These are phyloP conservation scores for Acanthosoma haemorrhoidale DNA, from an alignment of 2,888 invertebrate genomes.

Conservation along the genomic window DNA sequence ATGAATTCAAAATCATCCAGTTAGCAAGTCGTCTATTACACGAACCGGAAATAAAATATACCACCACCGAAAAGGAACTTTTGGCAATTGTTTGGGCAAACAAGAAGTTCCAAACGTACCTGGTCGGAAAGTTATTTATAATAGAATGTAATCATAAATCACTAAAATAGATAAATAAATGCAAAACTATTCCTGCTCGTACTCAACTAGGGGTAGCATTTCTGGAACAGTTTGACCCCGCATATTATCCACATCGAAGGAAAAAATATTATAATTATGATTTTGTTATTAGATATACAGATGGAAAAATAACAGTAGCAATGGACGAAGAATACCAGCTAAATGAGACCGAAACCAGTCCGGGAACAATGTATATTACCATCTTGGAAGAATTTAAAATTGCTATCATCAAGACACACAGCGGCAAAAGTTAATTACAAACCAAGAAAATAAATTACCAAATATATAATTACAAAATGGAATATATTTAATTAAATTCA, in stretches of 20 bases:
- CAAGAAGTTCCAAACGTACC: not conserved
- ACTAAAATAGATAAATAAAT: not conserved
- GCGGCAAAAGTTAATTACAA: no score
- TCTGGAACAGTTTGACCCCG: not conserved
- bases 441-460: no score
- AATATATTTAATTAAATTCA: not conserved
- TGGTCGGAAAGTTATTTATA: not conserved
- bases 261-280: not conserved
- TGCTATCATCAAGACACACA: no score
- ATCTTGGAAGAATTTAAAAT: no score
- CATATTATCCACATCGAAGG: not conserved
- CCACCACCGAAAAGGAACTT: not conserved
- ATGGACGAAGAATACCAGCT: no score
- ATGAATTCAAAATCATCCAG: not conserved
- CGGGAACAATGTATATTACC: no score
- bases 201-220: not conserved
- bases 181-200: not conserved
- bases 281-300: no score
- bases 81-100: not conserved
- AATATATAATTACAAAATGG: no score
- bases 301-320: no score
- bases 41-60: not conserved
- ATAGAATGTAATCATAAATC: not conserved
- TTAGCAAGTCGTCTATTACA: not conserved
- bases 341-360: no score